Evolutionary conservation across 1,140 invertebrate genomes (phyloP).

Genomic region (Oncopeltus fasciatus): DNA sequence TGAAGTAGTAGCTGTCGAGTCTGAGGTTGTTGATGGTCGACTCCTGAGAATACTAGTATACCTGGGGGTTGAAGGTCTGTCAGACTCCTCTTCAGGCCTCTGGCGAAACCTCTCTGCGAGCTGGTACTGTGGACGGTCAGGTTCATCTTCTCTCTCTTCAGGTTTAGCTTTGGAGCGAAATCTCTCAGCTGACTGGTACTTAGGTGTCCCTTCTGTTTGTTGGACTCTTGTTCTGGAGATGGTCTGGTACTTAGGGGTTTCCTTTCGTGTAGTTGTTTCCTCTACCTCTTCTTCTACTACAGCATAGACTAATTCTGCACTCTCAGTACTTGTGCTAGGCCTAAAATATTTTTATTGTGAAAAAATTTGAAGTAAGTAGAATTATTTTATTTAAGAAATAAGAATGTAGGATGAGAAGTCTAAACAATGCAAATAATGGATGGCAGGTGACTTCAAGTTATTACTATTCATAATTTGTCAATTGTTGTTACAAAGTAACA

Average conservation of each 20-base stretch:
- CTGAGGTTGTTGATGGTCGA: neutral
- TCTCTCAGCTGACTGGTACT: conserved; percentile 12
- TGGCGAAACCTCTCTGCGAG: conserved; percentile 17
- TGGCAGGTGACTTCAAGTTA: too few relatives aligned
- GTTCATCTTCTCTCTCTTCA: conserved; percentile 3
- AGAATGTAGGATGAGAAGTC: neutral
- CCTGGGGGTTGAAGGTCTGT: conserved; percentile 23
- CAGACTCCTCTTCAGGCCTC: conserved; percentile 18
- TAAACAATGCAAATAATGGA: too few relatives aligned
- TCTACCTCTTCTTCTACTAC: conserved; percentile 26
- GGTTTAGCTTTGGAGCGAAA: conserved; percentile 16
- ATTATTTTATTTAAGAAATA: neutral
- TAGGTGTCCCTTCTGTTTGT: conserved; percentile 10
- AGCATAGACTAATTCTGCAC: conserved; percentile 26
- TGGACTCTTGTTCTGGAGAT: conserved; percentile 18
- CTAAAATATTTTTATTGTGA: conserved; percentile 22
- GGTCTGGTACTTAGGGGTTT: conserved; percentile 18
- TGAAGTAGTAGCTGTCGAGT: conserved; percentile 13
- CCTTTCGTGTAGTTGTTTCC: conserved; percentile 16
- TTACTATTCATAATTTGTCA: neutral
- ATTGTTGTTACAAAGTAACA: neutral
- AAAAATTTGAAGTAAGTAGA: conserved; percentile 10
- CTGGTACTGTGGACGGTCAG: conserved; percentile 13
- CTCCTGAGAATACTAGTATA: conserved; percentile 19
- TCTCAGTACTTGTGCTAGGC: conserved; percentile 18